phyloP scores from a whole-genome alignment of 2,888 invertebrate species.

The Acleris laterana region DNA sequence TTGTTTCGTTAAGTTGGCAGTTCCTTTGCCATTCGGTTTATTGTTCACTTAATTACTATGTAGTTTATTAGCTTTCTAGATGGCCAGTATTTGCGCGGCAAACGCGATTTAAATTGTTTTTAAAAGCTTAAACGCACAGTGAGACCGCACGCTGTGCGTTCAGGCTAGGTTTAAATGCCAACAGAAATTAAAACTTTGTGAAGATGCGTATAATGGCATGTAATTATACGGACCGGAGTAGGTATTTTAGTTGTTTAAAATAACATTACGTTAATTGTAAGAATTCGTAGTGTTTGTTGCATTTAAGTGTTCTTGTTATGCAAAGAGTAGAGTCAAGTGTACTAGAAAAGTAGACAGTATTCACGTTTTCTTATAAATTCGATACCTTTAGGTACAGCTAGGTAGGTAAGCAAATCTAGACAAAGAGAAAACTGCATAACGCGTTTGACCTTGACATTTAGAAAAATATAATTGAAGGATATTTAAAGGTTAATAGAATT shows the following conservation, averaged over 20 bases:
- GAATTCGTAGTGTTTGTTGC: too few relatives aligned
- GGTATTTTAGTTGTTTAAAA: not conserved
- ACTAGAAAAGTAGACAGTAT: too few relatives aligned
- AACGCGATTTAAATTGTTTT: conserved; percentile 2
- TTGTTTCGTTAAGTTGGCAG: conserved; percentile 40
- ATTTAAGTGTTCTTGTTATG: too few relatives aligned
- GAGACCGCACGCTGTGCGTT: conserved; percentile 2
- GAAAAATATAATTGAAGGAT: not conserved
- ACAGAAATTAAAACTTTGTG: conserved; percentile 25
- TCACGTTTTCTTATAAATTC: too few relatives aligned
- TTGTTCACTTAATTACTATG: conserved; percentile 41
- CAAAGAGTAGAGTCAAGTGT: too few relatives aligned
- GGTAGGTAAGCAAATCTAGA: not conserved
- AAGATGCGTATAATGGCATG: conserved; percentile 16
- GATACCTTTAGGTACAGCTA: not conserved
- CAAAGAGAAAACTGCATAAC: conserved; percentile 14
- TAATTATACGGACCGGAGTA: conserved; percentile 5
- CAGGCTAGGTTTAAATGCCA: conserved; percentile 25
- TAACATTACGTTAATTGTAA: conserved; percentile 1
- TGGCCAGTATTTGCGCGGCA: conserved; percentile 25
- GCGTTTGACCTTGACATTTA: conserved; percentile 16
- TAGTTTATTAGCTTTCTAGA: conserved; percentile 49
- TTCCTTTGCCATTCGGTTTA: conserved; percentile 13
- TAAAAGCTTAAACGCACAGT: conserved; percentile 6
- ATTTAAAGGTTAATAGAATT: not conserved